These are phyloP conservation scores for Dynastes tityus DNA, from an alignment of 2,888 invertebrate species.

Conservation along the genomic window DNA sequence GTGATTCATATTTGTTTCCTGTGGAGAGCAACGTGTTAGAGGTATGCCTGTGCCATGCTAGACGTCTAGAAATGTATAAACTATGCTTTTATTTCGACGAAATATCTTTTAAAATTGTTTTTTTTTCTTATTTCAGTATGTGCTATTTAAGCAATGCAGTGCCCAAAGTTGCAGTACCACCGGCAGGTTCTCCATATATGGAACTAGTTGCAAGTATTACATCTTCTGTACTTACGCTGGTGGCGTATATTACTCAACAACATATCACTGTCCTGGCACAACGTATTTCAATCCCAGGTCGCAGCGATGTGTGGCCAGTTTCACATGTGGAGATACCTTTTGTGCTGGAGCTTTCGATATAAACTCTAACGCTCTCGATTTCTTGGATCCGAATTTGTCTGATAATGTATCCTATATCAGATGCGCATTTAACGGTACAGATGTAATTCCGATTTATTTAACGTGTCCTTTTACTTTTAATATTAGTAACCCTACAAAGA, in stretches of 20 bases:
- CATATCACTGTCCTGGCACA: constrained; percentile 15
- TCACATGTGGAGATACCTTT: constrained; percentile 38
- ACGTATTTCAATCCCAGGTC: constrained; percentile 39
- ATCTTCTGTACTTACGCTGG: constrained; percentile 19
- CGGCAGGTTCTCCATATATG: constrained; percentile 23
- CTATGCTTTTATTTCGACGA: too few species aligned
- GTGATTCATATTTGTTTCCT: too few species aligned
- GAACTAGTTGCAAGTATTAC: constrained; percentile 41
- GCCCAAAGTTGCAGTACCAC: constrained; percentile 25
- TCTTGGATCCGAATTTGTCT: constrained; percentile 22
- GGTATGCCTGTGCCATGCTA: too few species aligned
- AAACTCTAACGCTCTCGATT: neutral
- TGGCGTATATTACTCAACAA: constrained; percentile 29
- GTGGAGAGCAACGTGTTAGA: too few species aligned
- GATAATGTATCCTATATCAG: constrained; percentile 26
- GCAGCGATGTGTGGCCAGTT: constrained; percentile 29
- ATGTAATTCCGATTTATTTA: neutral
- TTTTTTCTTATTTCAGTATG: constrained; percentile 12
- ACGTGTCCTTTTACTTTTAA: neutral
- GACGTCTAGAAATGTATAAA: too few species aligned
- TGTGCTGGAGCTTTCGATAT: constrained; percentile 5
- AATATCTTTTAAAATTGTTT: too few species aligned
- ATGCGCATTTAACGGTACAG: constrained; percentile 20
- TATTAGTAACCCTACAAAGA: neutral
- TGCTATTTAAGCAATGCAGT: constrained; percentile 8